Evolutionary conservation across 2,888 invertebrate species (phyloP).

Genomic region (Tolmerus cingulatus): DNA sequence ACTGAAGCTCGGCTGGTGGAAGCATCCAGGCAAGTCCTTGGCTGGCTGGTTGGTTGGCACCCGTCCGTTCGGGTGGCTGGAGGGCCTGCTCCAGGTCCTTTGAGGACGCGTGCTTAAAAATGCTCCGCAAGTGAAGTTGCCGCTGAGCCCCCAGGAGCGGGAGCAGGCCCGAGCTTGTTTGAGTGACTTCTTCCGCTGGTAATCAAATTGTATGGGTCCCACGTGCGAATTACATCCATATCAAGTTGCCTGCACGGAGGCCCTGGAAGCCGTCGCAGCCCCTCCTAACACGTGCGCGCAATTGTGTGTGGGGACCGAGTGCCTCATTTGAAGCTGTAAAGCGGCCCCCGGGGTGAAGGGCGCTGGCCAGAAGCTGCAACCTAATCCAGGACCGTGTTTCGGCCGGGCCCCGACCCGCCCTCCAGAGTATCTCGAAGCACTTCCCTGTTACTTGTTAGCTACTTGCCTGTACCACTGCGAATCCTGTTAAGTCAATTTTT

Average conservation of each 20-base stretch:
- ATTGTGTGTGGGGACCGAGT: not conserved
- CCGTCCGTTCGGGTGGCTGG: not conserved
- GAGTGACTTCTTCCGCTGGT: not conserved
- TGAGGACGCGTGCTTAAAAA: not conserved
- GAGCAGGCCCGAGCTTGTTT: not conserved
- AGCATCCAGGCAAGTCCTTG: not conserved
- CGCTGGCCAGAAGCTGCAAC: not conserved
- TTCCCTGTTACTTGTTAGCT: not conserved
- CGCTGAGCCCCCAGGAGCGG: not conserved
- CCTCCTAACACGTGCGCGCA: not conserved
- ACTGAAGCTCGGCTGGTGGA: not conserved
- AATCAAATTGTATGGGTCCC: not conserved
- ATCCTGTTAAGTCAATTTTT: constrained; percentile 22
- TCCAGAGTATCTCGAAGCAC: not conserved
- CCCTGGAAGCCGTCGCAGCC: not conserved
- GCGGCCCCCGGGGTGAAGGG: not conserved
- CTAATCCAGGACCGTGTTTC: not conserved
- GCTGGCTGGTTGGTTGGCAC: not conserved
- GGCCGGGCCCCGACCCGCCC: not conserved
- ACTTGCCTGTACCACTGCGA: not conserved
- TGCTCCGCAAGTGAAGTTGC: not conserved
- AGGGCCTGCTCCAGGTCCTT: not conserved
- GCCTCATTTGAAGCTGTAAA: not conserved
- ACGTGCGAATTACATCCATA: not conserved
- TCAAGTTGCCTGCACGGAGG: not conserved